phyloP scores from a whole-genome alignment of 2,797 vertebrate species.

The Silurus aristotelis region DNA sequence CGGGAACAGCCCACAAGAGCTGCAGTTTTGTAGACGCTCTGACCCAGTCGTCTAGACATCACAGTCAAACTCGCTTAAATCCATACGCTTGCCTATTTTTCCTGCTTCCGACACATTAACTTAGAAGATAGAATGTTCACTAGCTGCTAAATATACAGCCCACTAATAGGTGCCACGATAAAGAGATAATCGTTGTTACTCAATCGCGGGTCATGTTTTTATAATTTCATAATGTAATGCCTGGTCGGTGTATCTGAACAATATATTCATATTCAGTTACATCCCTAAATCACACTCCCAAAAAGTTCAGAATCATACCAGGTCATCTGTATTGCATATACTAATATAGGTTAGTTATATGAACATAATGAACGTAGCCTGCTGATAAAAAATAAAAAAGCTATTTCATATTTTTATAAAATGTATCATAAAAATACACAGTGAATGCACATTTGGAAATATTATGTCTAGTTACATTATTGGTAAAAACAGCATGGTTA shows the following conservation, averaged over 20 bases:
- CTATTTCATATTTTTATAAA: background rate
- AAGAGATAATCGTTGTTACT: too few relatives aligned
- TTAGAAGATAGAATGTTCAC: too few relatives aligned
- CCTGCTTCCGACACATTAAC: too few relatives aligned
- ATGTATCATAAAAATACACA: background rate
- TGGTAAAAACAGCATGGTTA: conserved; percentile 4
- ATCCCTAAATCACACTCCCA: background rate
- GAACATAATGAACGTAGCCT: background rate
- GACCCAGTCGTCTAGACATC: too few relatives aligned
- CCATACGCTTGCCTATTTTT: too few relatives aligned
- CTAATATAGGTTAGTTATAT: background rate
- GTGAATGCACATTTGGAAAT: background rate
- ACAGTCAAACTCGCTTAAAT: too few relatives aligned
- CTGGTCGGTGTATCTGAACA: background rate
- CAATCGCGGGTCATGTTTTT: too few relatives aligned
- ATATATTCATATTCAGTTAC: background rate
- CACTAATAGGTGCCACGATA: too few relatives aligned
- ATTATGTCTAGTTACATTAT: background rate
- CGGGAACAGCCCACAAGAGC: too few relatives aligned
- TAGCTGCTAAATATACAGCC: too few relatives aligned
- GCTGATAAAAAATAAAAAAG: background rate
- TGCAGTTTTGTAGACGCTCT: too few relatives aligned
- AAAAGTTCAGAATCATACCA: background rate
- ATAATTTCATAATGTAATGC: too few relatives aligned
- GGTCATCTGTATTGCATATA: background rate